Percentiles rank a stretch among this genome's conserved stretches.
phyloP scores from a whole-genome alignment of 2,888 invertebrate species.

The Lepeophtheirus nordmannii region DNA sequence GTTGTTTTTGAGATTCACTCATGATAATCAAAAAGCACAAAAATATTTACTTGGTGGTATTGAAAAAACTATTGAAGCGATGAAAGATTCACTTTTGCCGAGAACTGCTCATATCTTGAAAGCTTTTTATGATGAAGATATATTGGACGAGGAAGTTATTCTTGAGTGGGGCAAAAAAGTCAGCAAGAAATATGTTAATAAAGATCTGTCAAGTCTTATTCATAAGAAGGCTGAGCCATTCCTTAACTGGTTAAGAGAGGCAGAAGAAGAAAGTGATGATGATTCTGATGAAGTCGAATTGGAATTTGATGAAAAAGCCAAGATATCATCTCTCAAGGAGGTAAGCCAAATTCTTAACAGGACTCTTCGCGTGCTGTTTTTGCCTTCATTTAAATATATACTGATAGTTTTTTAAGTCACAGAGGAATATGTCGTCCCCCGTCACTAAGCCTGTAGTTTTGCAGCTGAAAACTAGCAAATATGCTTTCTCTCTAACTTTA shows the following conservation, averaged over 20 bases:
- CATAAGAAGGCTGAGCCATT: slow-evolving; percentile 81
- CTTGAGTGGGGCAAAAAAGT: slow-evolving; percentile 92
- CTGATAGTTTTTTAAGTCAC: background rate
- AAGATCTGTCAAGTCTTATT: slow-evolving; percentile 79
- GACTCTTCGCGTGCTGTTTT: background rate
- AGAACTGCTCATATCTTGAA: slow-evolving; percentile 42
- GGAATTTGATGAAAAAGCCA: slow-evolving; percentile 44
- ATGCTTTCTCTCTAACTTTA: slow-evolving; percentile 5
- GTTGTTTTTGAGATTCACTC: slow-evolving; percentile 58
- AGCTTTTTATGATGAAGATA: slow-evolving; percentile 82
- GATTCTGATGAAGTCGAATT: slow-evolving; percentile 50
- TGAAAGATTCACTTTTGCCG: slow-evolving; percentile 59
- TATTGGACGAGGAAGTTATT: slow-evolving; percentile 81
- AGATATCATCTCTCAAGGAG: slow-evolving; percentile 23
- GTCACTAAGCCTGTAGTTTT: background rate
- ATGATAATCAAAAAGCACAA: slow-evolving; percentile 65
- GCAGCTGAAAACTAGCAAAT: background rate
- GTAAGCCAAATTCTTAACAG: too few relatives aligned
- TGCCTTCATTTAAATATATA: background rate
- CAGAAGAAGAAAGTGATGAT: slow-evolving; percentile 76
- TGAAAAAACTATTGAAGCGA: slow-evolving; percentile 73
- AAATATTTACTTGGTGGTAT: slow-evolving; percentile 85
- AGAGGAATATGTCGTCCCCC: background rate
- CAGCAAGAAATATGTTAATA: slow-evolving; percentile 79
- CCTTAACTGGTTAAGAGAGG: slow-evolving; percentile 90